Evolutionary conservation across 2,888 invertebrate species (phyloP).

Genomic region (Cephus runcator): DNA sequence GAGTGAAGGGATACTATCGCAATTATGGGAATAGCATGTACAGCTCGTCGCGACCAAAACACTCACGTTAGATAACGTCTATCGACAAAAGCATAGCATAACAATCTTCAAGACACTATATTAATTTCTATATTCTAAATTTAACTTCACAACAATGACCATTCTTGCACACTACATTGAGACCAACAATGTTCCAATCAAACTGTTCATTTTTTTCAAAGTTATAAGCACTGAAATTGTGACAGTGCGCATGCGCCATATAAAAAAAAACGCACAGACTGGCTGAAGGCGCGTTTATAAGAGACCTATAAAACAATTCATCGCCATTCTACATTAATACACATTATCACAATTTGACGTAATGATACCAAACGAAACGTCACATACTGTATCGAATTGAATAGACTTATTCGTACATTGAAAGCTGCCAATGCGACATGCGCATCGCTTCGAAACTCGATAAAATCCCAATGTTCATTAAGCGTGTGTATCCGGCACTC

Average conservation of each 20-base stretch:
- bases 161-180: not conserved
- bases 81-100: not conserved
- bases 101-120: not conserved
- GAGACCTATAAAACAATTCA: not conserved
- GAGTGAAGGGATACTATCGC: conserved; percentile 36
- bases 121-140: not conserved
- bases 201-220: not conserved
- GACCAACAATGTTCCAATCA: not conserved
- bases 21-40: not conserved
- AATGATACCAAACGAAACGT: not conserved
- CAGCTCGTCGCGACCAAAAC: not conserved
- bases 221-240: not conserved
- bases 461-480: conserved; percentile 1
- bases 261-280: not conserved
- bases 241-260: not conserved
- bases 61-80: not conserved
- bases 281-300: not conserved
- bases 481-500: conserved; percentile 41
- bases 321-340: not conserved
- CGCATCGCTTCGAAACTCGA: not conserved
- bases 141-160: too few relatives aligned
- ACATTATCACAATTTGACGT: not conserved
- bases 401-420: not conserved
- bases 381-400: not conserved
- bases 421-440: not conserved